Base-by-base conservation (phyloP, 2,888 invertebrate species). In the Dynastes tityus region DNA sequence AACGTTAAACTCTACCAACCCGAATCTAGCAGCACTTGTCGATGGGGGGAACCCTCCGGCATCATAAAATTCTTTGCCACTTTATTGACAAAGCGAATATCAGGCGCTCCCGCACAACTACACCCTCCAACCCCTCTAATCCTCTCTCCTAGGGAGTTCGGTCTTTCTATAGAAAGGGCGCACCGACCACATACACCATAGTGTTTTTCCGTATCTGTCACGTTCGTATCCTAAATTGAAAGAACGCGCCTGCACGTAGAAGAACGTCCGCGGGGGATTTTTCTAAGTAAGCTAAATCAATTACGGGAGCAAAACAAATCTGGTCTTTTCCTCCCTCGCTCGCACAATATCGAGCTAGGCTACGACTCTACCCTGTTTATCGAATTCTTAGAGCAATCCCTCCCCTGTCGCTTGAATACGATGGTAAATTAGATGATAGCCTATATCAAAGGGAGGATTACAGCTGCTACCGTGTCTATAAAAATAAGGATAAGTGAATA, bases 221-320 rank as follows among this genome's bases (percentile, higher is more conserved):
- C 68, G 68, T 68, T 29, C 68, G 68, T 22, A 45, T 40, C 45
- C 65, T 63, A 63, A 63, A 63, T 63, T 63, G 63, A 63, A 63
- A 63, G 63, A 32, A 16, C 45, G 40, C 51, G 40, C 27, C 68
- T 27, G 29, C 49, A 9, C 51, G 68, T 51, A 29, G 49, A 8
- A 68, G 29, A 5, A 37, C 32, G 68, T 68, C 51, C 45, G 8
- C 45, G 45, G 22, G 51, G 51, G 51, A 68, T 68, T 68, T 51
- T 68, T 68, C 68, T 68, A 68, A 68, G 49, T 53, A 68, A 68
- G 49, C 68, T 68, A 68, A 68, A 68, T 68, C 68, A 68, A 68
- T 68, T 68, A 68, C 68, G 22, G 29, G 11, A 8, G 8, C 68
- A 51, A 68, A 68, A 68, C 68, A 68, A 68, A 68, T 68, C 68